A percentile compares a stretch with the other conserved stretches of the same genome.
Evolutionary conservation across 2,888 invertebrate species (phyloP).

Genomic region (Xanthostigma xanthostigma): DNA sequence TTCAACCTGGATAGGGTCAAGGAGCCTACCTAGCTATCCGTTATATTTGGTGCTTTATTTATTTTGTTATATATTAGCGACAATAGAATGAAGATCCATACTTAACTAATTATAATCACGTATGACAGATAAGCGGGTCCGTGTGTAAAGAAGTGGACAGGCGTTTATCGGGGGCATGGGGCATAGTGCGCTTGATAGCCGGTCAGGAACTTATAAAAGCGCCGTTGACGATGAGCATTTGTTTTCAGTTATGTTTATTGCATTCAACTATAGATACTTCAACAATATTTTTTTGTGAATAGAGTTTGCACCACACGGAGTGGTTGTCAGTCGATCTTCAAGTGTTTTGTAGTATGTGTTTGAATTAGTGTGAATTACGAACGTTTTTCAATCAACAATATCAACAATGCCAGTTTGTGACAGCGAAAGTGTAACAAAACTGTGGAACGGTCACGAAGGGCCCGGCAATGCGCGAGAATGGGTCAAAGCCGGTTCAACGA

Average conservation of each 20-base stretch:
- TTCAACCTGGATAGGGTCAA: no score
- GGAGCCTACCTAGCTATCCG: no score
- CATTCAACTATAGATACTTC: background rate
- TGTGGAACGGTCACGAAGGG: constrained; percentile 35
- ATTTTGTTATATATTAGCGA: no score
- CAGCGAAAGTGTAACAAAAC: constrained; percentile 43
- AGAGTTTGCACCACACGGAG: background rate
- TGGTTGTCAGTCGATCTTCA: background rate
- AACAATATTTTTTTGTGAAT: background rate
- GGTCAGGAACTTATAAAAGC: no score
- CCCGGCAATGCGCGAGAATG: constrained; percentile 34
- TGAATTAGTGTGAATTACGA: background rate
- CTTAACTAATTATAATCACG: no score
- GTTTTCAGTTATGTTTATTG: no score
- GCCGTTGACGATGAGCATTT: no score
- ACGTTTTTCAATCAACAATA: background rate
- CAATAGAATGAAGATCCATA: no score
- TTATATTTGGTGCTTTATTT: no score
- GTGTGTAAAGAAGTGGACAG: no score
- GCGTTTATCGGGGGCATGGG: background rate
- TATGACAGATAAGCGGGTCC: no score
- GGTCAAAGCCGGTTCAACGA: constrained; percentile 24
- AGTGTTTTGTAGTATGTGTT: background rate
- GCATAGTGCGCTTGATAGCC: background rate
- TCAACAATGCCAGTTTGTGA: constrained; percentile 49